A percentile compares a stretch with the other conserved stretches of the same genome.
Conservation (phyloP, 2,888 invertebrate genomes). For the Prosopocoilus inquinatus region DNA sequence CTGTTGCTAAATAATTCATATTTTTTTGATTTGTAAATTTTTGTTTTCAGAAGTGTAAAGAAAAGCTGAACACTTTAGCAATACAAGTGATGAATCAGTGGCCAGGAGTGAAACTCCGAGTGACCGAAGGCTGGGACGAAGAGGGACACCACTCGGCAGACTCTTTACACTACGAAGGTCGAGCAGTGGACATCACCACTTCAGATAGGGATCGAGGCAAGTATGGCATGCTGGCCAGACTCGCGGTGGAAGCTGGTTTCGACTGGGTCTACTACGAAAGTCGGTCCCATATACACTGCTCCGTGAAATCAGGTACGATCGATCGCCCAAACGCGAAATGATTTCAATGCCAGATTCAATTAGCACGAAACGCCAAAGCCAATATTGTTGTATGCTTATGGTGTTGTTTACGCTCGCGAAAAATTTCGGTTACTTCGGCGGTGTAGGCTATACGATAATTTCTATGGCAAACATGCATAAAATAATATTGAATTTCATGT, state of each 20-base stretch:
- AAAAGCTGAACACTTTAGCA: constrained; percentile 90
- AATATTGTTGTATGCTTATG: too few species aligned
- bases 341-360: neutral
- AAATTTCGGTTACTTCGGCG: too few species aligned
- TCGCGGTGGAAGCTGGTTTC: constrained; percentile 96
- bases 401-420: too few species aligned
- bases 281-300: constrained; percentile 92
- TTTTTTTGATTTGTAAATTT: constrained; percentile 18
- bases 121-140: constrained; percentile 96
- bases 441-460: too few species aligned
- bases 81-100: constrained; percentile 98
- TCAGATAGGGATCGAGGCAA: constrained; percentile 90
- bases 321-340: neutral
- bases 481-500: too few species aligned
- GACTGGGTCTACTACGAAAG: constrained; percentile 99
- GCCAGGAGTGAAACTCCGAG: constrained; percentile 90
- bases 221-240: constrained; percentile 92
- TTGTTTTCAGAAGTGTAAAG: constrained; percentile 86
- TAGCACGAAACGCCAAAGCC: too few species aligned
- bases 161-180: constrained; percentile 94
- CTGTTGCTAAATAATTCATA: neutral
- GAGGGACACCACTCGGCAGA: constrained; percentile 73
- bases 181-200: constrained; percentile 94
- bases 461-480: too few species aligned
- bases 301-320: constrained; percentile 90